Conservation (phyloP, 2,888 invertebrate species). For the Eucera pruinosa region DNA sequence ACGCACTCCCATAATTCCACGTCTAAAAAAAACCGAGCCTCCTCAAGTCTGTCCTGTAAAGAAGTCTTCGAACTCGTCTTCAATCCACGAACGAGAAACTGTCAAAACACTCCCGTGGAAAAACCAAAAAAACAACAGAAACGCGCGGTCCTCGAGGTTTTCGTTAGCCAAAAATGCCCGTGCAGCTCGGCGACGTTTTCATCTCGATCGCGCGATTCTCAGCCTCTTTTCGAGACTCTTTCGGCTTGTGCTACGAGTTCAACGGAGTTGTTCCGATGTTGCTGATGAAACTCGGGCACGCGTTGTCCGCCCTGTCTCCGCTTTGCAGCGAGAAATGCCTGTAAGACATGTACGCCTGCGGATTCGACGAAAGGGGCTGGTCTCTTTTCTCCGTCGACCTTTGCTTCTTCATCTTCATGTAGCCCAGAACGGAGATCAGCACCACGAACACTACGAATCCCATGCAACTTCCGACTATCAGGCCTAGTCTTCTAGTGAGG, state of each 20-base stretch:
- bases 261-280: conserved; percentile 80
- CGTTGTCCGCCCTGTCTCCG: conserved; percentile 85
- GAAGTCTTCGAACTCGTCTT: not conserved
- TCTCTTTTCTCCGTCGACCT: conserved; percentile 90
- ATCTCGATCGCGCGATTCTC: conserved; percentile 78
- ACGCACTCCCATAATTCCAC: too few species aligned
- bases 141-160: not conserved
- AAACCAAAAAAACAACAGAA: not conserved
- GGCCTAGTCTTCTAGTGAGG: conserved; percentile 91
- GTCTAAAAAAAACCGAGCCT: not conserved
- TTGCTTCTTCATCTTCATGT: conserved; percentile 94
- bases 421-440: conserved; percentile 92
- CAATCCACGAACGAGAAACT: not conserved
- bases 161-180: conserved; percentile 69
- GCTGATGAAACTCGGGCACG: conserved; percentile 83
- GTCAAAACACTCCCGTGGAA: not conserved
- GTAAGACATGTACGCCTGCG: conserved; percentile 93
- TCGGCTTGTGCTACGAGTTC: conserved; percentile 81
- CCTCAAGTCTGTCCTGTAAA: not conserved
- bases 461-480: conserved; percentile 94
- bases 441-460: conserved; percentile 94
- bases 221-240: conserved; percentile 68
- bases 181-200: conserved; percentile 76
- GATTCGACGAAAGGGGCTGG: conserved; percentile 86
- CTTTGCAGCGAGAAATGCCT: conserved; percentile 90